Conservation (phyloP, 30 jellyfish, hydroid and myxozoan genomes). For the Chrysaora quinquecirrha region DNA sequence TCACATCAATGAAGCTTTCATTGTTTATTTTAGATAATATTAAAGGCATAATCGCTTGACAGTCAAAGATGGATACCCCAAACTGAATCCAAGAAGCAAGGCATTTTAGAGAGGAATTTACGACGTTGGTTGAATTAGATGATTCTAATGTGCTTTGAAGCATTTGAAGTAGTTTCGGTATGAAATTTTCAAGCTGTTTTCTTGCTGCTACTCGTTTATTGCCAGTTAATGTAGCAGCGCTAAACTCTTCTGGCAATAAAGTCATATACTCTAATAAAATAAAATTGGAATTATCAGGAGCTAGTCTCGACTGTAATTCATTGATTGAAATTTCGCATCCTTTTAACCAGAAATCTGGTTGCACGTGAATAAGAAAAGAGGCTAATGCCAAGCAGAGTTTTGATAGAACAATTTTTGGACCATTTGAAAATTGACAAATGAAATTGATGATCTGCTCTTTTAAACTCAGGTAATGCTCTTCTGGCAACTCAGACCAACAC, state of each 20-base stretch:
- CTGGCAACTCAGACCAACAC: conserved; percentile 57
- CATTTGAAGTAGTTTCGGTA: conserved; percentile 48
- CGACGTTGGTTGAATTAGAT: background rate
- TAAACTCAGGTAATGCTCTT: conserved; percentile 45
- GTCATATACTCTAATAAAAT: conserved; percentile 60
- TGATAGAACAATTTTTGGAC: conserved; percentile 65
- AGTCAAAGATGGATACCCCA: conserved; percentile 75
- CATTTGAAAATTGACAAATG: conserved; percentile 22
- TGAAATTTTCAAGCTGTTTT: conserved; percentile 29
- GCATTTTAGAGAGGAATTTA: conserved; percentile 49
- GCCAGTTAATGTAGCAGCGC: conserved; percentile 44
- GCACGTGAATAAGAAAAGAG: conserved; percentile 46
- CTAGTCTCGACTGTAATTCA: conserved; percentile 15
- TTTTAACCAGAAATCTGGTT: conserved; percentile 46
- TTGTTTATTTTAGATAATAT: conserved; percentile 35
- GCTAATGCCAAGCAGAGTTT: conserved; percentile 69
- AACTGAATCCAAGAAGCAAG: conserved; percentile 77
- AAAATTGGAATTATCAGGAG: background rate
- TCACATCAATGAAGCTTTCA: conserved; percentile 34
- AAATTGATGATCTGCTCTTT: conserved; percentile 54
- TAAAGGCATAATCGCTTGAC: conserved; percentile 44
- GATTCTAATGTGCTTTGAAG: conserved; percentile 24
- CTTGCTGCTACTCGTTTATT: conserved; percentile 40
- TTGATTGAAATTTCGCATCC: conserved; percentile 30
- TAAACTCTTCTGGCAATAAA: conserved; percentile 68